A percentile compares a stretch with the other conserved stretches of the same genome.
These are phyloP conservation scores for Apolygus lucorum DNA, from an alignment of 1,140 invertebrate species.

Conservation along the genomic window DNA sequence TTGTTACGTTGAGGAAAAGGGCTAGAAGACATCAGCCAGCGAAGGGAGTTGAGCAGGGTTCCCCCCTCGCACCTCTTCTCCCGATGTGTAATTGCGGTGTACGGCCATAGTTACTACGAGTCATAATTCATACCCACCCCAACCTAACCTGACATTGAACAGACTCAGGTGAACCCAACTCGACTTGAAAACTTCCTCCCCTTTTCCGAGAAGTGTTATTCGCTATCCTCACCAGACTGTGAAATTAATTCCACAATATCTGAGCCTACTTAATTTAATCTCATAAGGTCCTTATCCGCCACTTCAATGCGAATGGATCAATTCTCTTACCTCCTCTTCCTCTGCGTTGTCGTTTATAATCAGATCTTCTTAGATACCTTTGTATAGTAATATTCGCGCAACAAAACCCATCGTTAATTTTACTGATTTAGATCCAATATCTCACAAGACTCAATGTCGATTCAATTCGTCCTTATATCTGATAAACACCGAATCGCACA, in stretches of 20 bases:
- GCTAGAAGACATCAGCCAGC: not conserved
- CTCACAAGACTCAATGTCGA: too few relatives aligned
- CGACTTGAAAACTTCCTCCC: not conserved
- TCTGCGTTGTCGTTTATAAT: too few relatives aligned
- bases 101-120: conserved; percentile 11
- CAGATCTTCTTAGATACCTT: too few relatives aligned
- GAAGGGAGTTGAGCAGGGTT: not conserved
- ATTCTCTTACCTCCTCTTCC: too few relatives aligned
- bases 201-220: not conserved
- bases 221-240: conserved; percentile 17
- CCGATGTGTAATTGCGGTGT: not conserved
- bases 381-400: too few relatives aligned
- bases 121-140: conserved; percentile 7
- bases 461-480: too few relatives aligned
- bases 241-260: conserved; percentile 19
- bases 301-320: too few relatives aligned
- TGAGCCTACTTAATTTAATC: conserved; percentile 23
- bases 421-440: too few relatives aligned
- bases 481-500: too few relatives aligned
- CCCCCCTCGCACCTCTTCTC: not conserved
- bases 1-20: not conserved
- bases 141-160: not conserved
- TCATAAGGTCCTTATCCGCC: conserved; percentile 3
- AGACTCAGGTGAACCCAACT: not conserved
- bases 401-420: too few relatives aligned